Evolutionary conservation across 2,113 vertebrate genomes (phyloP), one percentile per base, ranked within the genome.

Genomic region (Panthera leo): DNA sequence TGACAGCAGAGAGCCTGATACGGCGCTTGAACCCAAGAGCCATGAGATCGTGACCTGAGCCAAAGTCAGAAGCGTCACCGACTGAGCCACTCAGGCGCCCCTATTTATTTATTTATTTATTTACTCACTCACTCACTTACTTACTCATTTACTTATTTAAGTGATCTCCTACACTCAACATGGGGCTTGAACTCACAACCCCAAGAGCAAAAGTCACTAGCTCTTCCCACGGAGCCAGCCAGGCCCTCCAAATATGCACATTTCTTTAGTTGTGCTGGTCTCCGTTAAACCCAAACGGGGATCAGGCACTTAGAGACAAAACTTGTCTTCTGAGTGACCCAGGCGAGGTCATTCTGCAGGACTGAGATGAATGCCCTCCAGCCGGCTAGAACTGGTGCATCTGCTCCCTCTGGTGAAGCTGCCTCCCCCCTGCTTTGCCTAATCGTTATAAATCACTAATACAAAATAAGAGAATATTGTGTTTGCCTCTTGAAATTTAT

Each of bases 191-290:
- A 75, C 39, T 75, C 73, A 75, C 39, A 42, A 45, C 73, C 39
- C 39, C 39, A 14, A 75, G 25, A 27, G 42, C 13, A 29, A 15
- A 23, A 45, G 39, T 45, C 73, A 15, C 21, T 27, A 42, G 36
- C 71, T 27, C 71, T 75, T 75, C 39, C 1, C 1, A 45, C 25
- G 4, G 39, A 45, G 39, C 25, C 25, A 15, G 39, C 39, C 39
- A 4, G 12, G 71, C 5, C 1, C 39, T 39, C 39, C 39, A 7
- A 14, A 7, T 2, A 1, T 10, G 55, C n/a, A 15, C 9, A 0
- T 23, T 45, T 68, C 70, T 91, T 36, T 25, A 27, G 42, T 27
- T n/a, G n/a, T 39, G 76, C 75, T 42, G 36, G 45, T 68, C 29
- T 90, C n/a, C 1, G 2, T 12, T 53, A 39, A 79, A 58, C 36